Conservation (phyloP, 2,797 vertebrate species). For the Acrocephalus scirpaceus region DNA sequence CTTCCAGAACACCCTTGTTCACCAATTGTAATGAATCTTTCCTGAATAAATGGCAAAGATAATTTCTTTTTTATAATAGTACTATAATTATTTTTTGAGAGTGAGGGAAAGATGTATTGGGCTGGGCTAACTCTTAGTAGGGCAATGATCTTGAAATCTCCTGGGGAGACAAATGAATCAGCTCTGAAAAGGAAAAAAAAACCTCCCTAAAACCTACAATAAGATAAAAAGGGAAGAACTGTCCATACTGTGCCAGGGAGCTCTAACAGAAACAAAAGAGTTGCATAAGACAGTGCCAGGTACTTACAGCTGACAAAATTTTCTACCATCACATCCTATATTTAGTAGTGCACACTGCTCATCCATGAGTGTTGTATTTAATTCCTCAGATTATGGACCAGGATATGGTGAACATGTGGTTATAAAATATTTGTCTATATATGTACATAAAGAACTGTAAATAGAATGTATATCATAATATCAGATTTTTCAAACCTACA, state of each 20-base stretch:
- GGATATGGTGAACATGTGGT: not conserved
- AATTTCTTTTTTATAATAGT: not conserved
- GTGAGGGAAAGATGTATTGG: not conserved
- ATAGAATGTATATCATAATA: not conserved
- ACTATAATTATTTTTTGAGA: not conserved
- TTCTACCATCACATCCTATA: not conserved
- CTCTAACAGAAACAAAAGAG: not conserved
- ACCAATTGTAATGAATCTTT: not conserved
- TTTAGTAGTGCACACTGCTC: not conserved
- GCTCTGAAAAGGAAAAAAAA: not conserved
- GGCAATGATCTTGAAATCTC: not conserved
- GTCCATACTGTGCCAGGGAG: not conserved
- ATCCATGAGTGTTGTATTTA: not conserved
- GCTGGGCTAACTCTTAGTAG: not conserved
- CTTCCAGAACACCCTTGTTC: constrained; percentile 21
- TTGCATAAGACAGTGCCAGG: not conserved
- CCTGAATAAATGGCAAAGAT: constrained; percentile 10
- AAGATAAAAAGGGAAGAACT: not conserved
- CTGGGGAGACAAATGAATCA: not conserved
- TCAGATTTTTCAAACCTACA: not conserved
- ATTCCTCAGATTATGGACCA: not conserved
- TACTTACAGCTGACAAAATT: not conserved
- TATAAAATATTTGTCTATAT: not conserved
- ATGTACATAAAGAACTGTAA: constrained; percentile 26
- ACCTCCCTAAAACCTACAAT: not conserved